Evolutionary conservation across 2,888 invertebrate species (phyloP).

Genomic region (Arrhopalites spinosus): DNA sequence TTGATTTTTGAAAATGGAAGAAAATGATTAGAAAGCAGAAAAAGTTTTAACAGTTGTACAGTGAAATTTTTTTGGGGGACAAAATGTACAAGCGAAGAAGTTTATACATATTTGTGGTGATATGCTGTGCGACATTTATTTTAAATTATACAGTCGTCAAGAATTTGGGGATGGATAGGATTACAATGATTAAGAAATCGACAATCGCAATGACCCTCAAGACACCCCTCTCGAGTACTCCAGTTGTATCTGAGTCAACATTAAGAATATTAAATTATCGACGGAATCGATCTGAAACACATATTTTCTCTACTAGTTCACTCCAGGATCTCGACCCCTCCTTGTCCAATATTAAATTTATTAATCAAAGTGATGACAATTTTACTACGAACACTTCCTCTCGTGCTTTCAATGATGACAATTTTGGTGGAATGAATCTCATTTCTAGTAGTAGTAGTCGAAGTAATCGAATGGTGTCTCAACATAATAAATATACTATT

Average conservation of each 20-base stretch:
- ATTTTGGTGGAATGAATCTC: background rate
- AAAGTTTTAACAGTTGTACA: too few relatives aligned
- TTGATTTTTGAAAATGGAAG: too few relatives aligned
- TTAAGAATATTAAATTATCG: background rate
- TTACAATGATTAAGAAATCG: background rate
- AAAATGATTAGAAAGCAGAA: too few relatives aligned
- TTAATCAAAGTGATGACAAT: background rate
- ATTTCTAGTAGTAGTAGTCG: too few relatives aligned
- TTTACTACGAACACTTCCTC: background rate
- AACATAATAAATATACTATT: background rate
- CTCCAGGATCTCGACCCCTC: background rate
- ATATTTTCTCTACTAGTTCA: background rate
- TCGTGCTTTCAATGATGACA: background rate
- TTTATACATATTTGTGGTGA: slow-evolving; percentile 29
- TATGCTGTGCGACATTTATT: slow-evolving; percentile 26
- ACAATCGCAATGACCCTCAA: background rate
- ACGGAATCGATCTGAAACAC: background rate
- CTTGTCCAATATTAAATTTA: background rate
- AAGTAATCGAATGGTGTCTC: background rate
- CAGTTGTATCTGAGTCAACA: background rate
- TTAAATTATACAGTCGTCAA: slow-evolving; percentile 26
- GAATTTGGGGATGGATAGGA: slow-evolving; percentile 1
- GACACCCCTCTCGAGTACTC: background rate
- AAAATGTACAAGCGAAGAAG: slow-evolving; percentile 20
- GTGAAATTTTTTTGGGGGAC: background rate